These are phyloP conservation scores for Atherix ibis DNA, from an alignment of 2,888 invertebrate genomes.

Conservation along the genomic window DNA sequence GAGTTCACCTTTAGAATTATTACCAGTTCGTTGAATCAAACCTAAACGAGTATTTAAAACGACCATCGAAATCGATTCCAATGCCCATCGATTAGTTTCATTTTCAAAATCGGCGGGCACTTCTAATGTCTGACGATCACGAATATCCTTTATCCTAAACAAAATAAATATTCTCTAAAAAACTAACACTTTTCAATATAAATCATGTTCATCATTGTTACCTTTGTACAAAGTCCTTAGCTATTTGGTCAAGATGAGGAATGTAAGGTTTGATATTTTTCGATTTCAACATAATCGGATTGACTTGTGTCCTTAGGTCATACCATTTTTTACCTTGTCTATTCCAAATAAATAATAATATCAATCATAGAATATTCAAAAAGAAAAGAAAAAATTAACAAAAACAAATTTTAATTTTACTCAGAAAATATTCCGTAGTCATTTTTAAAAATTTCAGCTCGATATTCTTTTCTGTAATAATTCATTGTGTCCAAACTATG, in stretches of 20 bases:
- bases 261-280: slow-evolving; percentile 39
- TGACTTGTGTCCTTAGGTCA: slow-evolving; percentile 45
- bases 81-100: slow-evolving; percentile 37
- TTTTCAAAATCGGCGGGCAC: slow-evolving; percentile 29
- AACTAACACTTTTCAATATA: no score
- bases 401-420: slow-evolving; percentile 11
- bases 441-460: slow-evolving; percentile 28
- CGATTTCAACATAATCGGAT: slow-evolving; percentile 48
- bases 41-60: slow-evolving; percentile 19
- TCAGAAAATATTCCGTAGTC: slow-evolving; percentile 22
- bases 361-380: background rate
- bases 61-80: slow-evolving; percentile 32
- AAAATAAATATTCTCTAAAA: no score
- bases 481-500: slow-evolving; percentile 29
- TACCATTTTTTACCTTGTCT: slow-evolving; percentile 51
- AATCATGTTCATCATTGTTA: slow-evolving; percentile 7
- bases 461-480: slow-evolving; percentile 28
- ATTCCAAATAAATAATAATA: slow-evolving; percentile 13
- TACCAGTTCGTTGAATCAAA: slow-evolving; percentile 9
- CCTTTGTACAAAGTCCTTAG: slow-evolving; percentile 27
- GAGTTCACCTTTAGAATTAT: slow-evolving; percentile 13
- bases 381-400: background rate
- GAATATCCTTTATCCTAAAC: background rate
- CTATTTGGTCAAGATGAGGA: slow-evolving; percentile 35
- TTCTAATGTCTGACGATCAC: slow-evolving; percentile 14